Evolutionary conservation across 2,797 vertebrate genomes (phyloP).

Genomic region (Pterois miles): DNA sequence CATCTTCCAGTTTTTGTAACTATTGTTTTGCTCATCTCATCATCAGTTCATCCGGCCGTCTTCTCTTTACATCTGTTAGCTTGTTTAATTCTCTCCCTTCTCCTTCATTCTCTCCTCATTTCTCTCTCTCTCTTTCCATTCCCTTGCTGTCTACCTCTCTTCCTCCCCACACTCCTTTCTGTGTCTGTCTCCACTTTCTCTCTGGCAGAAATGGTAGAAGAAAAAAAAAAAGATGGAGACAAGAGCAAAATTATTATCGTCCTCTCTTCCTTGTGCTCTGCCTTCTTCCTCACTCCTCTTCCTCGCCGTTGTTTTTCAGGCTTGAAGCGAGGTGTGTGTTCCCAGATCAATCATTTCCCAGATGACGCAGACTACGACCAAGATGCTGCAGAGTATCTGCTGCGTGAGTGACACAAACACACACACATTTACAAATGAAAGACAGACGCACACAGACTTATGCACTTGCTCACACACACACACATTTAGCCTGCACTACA

Average conservation of each 20-base stretch:
- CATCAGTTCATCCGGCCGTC: neutral
- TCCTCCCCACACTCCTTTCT: neutral
- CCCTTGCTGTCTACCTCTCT: neutral
- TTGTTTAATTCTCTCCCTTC: neutral
- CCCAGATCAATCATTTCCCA: conserved; percentile 95
- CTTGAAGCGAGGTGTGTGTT: conserved; percentile 91
- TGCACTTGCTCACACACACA: conserved; percentile 4
- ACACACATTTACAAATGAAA: conserved; percentile 8
- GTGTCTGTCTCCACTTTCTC: neutral
- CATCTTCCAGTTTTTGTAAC: neutral
- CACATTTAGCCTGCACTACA: neutral
- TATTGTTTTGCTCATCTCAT: neutral
- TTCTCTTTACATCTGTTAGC: neutral
- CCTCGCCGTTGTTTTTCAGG: conserved; percentile 75
- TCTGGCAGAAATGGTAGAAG: neutral
- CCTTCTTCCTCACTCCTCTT: conserved; percentile 18
- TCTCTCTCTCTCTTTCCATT: neutral
- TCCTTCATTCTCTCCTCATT: neutral
- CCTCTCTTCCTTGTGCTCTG: neutral
- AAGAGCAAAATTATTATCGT: neutral
- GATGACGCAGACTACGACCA: conserved; percentile 96
- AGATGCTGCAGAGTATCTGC: conserved; percentile 93
- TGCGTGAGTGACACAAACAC: conserved; percentile 84
- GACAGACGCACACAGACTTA: neutral
- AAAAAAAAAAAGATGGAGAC: neutral